phyloP scores from a whole-genome alignment of 2,797 vertebrate genomes.

The Peromyscus melanophrys region DNA sequence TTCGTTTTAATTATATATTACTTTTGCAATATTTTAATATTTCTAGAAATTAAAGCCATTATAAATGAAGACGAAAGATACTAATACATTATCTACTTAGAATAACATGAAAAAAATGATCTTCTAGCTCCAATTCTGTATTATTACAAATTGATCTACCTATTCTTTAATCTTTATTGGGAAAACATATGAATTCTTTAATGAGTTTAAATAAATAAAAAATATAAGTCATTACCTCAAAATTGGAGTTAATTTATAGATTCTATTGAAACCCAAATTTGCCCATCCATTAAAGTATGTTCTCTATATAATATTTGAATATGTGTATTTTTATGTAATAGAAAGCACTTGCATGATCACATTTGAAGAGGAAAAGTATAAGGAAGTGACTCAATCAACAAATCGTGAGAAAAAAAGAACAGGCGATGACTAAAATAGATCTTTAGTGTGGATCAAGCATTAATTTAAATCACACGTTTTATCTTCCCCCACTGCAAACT shows the following conservation, averaged over 20 bases:
- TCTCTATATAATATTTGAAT: background rate
- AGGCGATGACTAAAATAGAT: constrained; percentile 14
- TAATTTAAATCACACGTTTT: background rate
- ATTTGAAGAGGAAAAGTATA: background rate
- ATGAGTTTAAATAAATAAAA: background rate
- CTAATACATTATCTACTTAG: background rate
- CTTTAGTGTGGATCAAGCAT: constrained; percentile 9
- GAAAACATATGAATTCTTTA: background rate
- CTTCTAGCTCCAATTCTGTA: background rate
- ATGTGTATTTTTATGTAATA: background rate
- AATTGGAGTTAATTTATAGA: background rate
- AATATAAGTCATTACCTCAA: background rate
- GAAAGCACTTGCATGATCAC: background rate
- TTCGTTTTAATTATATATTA: background rate
- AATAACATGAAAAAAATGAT: background rate
- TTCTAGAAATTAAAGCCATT: background rate
- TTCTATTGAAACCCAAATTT: background rate
- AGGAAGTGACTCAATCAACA: constrained; percentile 1
- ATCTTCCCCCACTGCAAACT: background rate
- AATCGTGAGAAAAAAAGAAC: constrained; percentile 18
- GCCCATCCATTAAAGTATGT: background rate
- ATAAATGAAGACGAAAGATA: background rate
- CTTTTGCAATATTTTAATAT: background rate
- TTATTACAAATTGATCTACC: background rate
- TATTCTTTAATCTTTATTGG: background rate